Evolutionary conservation across 37 sponge, comb jelly and placozoan genomes (phyloP), one percentile per base, ranked within the genome.

Genomic region (Diacarnus erythraeanus): DNA sequence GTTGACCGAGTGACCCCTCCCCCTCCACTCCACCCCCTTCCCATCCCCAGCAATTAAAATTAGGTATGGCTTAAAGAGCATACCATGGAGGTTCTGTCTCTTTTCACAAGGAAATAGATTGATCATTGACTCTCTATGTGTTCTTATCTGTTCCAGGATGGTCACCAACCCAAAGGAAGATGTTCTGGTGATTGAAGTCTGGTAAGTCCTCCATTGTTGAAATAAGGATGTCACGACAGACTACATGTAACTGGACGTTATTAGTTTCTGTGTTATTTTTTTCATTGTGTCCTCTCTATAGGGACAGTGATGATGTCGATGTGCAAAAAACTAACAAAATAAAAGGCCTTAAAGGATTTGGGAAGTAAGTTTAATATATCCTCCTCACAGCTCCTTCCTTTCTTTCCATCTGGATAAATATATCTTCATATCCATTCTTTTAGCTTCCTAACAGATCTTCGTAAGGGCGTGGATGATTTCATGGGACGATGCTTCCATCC

Each of bases 271-370:
- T 63, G 64, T n/a, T 23, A 29, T 63, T 54, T 54, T 8, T 29
- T 26, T 20, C 6, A 63, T n/a, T 63, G 23, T 63, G 27, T 27
- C 80, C 27, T 70, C 31, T 22, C 42, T 43, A 1, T 54, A 78
- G 78, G 86, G 86, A 85, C 60, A 77, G 78, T 56, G 86, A 85
- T 79, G 74, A 41, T 39, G 60, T 69, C 42, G 73, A 71, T 10
- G 56, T 15, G 5, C 37, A 38, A 0, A n/a, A 51, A 27, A 64
- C 0, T 54, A 72, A 0, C 20, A 39, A 42, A 1, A 80, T 75
- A 27, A 80, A 81, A 27, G 87, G 80, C 20, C 25, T 69, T 4
- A 78, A 56, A 67, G 87, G 79, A 71, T 71, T 85, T 59, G 80
- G 61, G 57, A 43, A 40, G 85, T 84, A 80, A 77, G 71, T 65